Evolutionary conservation across 2,113 vertebrate genomes (phyloP).

Genomic region (Vombatus ursinus): DNA sequence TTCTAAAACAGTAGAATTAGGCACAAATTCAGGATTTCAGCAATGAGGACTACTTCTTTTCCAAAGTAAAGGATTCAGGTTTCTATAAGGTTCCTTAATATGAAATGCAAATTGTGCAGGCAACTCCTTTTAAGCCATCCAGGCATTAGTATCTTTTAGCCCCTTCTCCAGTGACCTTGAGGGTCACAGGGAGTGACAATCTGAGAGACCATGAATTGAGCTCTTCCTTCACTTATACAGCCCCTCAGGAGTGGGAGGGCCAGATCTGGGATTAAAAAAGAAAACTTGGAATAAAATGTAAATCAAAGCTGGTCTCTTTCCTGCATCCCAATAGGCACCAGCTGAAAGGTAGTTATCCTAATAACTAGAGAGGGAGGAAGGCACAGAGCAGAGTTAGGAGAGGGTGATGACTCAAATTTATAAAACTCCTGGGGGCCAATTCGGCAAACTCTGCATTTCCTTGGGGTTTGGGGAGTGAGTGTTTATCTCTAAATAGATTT

Average conservation of each 20-base stretch:
- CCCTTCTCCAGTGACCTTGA: background rate
- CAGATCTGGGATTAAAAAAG: conserved; percentile 34
- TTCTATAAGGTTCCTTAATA: background rate
- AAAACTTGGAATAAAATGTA: conserved; percentile 54
- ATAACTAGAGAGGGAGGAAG: background rate
- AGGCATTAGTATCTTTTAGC: background rate
- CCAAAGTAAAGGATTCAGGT: background rate
- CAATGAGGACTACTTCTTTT: background rate
- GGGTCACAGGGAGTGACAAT: background rate
- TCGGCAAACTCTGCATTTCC: conserved; percentile 66
- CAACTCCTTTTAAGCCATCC: background rate
- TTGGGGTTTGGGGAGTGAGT: conserved; percentile 56
- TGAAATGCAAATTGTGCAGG: background rate
- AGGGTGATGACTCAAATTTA: conserved; percentile 62
- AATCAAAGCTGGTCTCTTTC: conserved; percentile 47
- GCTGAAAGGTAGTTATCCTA: conserved; percentile 44
- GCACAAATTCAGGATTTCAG: background rate
- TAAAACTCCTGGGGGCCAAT: conserved; percentile 52
- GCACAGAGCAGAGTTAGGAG: conserved; percentile 25
- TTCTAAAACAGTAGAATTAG: background rate
- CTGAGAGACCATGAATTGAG: background rate
- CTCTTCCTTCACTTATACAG: background rate
- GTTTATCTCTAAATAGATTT: conserved; percentile 67
- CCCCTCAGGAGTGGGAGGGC: background rate
- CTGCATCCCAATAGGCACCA: conserved; percentile 46